Evolutionary conservation across 2,113 vertebrate genomes (phyloP), one percentile per base, ranked within the genome.

Genomic region (Oncorhynchus tshawytscha): DNA sequence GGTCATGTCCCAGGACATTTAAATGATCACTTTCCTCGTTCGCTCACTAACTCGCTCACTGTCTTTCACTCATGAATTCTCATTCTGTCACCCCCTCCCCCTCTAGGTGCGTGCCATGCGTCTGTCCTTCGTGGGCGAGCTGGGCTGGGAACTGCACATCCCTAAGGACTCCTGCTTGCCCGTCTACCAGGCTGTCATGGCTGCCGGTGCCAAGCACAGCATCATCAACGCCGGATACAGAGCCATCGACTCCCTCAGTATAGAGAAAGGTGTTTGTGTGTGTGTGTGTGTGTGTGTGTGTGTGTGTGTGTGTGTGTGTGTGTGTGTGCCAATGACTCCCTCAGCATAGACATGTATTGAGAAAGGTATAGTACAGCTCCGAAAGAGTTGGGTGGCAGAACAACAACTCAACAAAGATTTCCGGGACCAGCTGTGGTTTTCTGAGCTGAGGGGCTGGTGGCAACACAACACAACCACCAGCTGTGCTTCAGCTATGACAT

Each of bases 161-260:
- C 97, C 97, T 60, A 86, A 73, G 86, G 84, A 74, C 0, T 92
- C 96, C 73, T 99, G 96, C 0, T 86, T 97, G 57, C 92, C 92
- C 0, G 96, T 98, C 77, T 99, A 98, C 86, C 86, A 20, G 0
- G 95, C 96, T 0, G 92, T 99, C 92, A 97, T 97, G 97, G 77
- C 94, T 0, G 94, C 94, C 0, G 98, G 98, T 0, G 92, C 94
- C 78, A 94, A 91, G 78, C 90, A 95, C 0, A 92, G 95, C 71
- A 94, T 97, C 5, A 49, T 91, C 87, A 96, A 99, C 1, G 96
- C 96, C 0, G 97, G 96, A 67, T 99, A 99, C 92, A 94, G 97
- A 75, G 97, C 98, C 87, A 99, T 99, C 0, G 98, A 99, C 90
- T 98, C 97, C 0, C 95, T 99, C 89, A 99, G 97, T 91, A 97